Evolutionary conservation across 2,113 vertebrate species (phyloP).

Genomic region (Aegypius monachus): DNA sequence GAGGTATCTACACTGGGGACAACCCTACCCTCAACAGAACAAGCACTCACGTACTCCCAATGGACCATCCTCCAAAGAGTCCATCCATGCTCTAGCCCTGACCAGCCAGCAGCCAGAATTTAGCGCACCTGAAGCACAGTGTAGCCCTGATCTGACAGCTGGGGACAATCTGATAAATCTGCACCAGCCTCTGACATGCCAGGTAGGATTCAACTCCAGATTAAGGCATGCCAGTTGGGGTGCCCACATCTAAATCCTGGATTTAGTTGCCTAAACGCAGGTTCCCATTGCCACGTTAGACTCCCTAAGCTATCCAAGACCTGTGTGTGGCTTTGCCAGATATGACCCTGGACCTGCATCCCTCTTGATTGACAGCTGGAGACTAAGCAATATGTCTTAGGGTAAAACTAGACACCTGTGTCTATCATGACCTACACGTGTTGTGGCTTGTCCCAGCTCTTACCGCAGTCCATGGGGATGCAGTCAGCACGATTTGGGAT

Average conservation of each 20-base stretch:
- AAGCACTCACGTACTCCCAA: not conserved
- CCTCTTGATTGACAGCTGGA: not conserved
- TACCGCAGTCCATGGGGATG: not conserved
- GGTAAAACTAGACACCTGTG: not conserved
- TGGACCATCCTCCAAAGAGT: not conserved
- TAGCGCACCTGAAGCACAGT: not conserved
- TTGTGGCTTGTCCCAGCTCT: not conserved
- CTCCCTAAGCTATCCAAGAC: not conserved
- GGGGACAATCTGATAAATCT: not conserved
- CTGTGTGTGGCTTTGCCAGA: not conserved
- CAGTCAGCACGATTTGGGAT: fast-evolving
- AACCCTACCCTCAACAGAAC: not conserved
- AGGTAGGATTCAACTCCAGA: not conserved
- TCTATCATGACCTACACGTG: not conserved
- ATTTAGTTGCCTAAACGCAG: not conserved
- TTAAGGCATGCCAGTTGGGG: not conserved
- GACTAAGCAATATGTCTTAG: not conserved
- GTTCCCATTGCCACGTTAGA: not conserved
- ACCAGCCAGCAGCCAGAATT: not conserved
- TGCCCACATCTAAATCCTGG: not conserved
- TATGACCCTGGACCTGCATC: not conserved
- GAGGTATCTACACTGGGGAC: not conserved
- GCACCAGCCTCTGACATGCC: not conserved
- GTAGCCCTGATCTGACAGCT: not conserved
- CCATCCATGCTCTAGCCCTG: not conserved